Base-by-base conservation (phyloP, 2,113 vertebrate species). In the Larimichthys crocea region DNA sequence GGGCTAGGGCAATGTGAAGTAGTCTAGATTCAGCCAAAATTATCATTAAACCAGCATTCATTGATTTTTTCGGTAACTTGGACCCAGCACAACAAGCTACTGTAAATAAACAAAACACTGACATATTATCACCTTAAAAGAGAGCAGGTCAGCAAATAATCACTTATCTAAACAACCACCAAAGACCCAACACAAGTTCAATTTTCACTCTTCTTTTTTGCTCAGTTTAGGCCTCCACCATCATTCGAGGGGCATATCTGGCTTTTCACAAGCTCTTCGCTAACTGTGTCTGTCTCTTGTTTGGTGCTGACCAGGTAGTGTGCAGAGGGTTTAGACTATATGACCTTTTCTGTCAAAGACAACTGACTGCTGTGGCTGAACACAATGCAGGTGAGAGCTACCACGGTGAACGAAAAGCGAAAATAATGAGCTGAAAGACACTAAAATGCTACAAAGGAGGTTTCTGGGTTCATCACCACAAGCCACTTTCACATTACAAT, bases 31-130 rank as follows among this genome's bases (percentile, higher is more conserved):
- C 26, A 73, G 62, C n/a, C 40, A 60, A 64, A 67, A 20, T 44
- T 31, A 56, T 11, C 52, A 55, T 57, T n/a, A 52, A 53, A 69
- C 12, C 44, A 52, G 56, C 19, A 42, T 40, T 19, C 0, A 68
- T 24, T 55, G 19, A 40, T 35, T 76, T 68, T 26, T n/a, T 44
- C n/a, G 31, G 48, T 56, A 16, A 62, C 60, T 29, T 29, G 17
- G 16, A 22, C 55, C 48, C 24, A 24, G n/a, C 57, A 76, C 22
- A 65, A 19, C 15, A 65, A 71, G 19, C 29, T 55, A 6, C 31
- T 35, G 6, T n/a, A 35, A 35, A 49, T 70, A 31, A 69, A 76
- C 48, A 44, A 70, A 77, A 56, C 10, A 46, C 2, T 42, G 22
- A 55, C 4, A 52, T 42, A 24, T 40, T 26, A 29, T 68, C 14